These are phyloP conservation scores for Prunella fulvescens DNA, from an alignment of 2,113 vertebrate species.

Conservation along the genomic window DNA sequence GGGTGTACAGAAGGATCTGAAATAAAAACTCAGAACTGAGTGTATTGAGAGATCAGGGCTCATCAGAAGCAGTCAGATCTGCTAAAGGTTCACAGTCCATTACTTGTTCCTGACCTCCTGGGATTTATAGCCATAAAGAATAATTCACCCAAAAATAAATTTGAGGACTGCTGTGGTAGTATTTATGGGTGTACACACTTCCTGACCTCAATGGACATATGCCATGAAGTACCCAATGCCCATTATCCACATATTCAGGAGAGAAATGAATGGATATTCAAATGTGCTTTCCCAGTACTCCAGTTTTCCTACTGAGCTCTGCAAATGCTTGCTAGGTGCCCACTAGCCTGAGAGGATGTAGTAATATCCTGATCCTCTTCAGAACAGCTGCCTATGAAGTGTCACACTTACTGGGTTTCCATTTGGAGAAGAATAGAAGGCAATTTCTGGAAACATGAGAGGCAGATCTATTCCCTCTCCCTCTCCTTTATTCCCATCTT, in stretches of 20 bases:
- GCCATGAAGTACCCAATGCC: not conserved
- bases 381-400: conserved; percentile 14
- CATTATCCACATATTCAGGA: not conserved
- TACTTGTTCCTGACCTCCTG: not conserved
- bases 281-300: not conserved
- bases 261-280: not conserved
- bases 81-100: not conserved
- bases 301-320: not conserved
- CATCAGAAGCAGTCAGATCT: not conserved
- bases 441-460: not conserved
- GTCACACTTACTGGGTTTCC: not conserved
- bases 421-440: not conserved
- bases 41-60: not conserved
- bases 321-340: not conserved
- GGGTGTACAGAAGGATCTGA: not conserved
- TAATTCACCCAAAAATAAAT: not conserved
- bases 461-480: not conserved
- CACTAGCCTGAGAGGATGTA: not conserved
- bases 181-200: not conserved
- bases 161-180: not conserved
- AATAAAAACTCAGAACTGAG: not conserved
- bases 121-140: not conserved
- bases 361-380: not conserved
- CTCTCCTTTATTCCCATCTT: not conserved
- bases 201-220: not conserved